phyloP scores from a whole-genome alignment of 2,797 vertebrate species.

The Catamblyrhynchus diadema region DNA sequence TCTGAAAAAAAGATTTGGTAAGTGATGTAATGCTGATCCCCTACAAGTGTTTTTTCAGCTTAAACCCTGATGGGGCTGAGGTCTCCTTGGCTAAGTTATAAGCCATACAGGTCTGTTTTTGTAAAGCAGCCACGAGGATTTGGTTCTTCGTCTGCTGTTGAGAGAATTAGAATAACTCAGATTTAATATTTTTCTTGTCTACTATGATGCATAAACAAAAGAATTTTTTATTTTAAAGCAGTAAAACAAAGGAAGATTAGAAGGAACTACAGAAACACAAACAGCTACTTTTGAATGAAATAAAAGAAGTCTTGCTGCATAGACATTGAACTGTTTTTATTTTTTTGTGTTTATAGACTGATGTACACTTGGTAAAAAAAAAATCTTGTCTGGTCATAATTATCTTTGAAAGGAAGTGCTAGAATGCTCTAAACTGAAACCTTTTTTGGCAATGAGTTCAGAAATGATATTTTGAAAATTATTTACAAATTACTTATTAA shows the following conservation, averaged over 20 bases:
- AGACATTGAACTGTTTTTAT: neutral
- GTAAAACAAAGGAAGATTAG: neutral
- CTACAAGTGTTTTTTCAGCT: neutral
- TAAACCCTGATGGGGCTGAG: neutral
- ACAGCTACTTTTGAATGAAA: neutral
- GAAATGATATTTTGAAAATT: neutral
- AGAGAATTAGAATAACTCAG: neutral
- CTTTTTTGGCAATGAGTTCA: neutral
- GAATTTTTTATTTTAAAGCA: neutral
- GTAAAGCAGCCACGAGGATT: neutral
- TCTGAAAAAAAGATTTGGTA: neutral
- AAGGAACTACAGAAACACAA: neutral
- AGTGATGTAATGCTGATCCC: neutral
- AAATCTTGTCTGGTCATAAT: neutral
- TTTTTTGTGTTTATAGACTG: neutral
- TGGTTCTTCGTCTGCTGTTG: neutral
- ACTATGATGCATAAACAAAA: neutral
- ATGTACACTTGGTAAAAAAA: neutral
- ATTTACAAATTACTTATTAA: neutral
- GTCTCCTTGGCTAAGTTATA: neutral
- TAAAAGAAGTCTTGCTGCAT: neutral
- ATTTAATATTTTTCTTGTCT: slow-evolving; percentile 22
- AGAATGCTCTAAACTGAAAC: neutral
- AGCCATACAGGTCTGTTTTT: neutral
- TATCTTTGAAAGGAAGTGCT: neutral